phyloP scores from a whole-genome alignment of 2,113 vertebrate genomes.

The Chaenocephalus aceratus region DNA sequence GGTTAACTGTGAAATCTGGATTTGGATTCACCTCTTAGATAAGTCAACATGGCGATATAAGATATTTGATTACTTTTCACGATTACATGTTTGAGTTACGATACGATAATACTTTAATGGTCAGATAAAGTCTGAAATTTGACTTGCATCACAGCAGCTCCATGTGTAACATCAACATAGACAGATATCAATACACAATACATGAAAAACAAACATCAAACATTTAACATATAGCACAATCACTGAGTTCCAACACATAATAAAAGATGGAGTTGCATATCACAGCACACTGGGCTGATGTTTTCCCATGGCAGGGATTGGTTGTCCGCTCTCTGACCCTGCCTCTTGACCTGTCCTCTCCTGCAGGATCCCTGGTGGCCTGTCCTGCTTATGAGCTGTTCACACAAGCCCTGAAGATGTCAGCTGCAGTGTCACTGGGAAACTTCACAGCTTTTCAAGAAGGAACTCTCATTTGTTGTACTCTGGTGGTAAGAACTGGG shows the following conservation, averaged over 20 bases:
- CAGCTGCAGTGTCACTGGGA: slow-evolving; percentile 65
- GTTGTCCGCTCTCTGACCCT: slow-evolving; percentile 49
- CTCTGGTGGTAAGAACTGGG: slow-evolving; percentile 18
- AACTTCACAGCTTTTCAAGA: slow-evolving; percentile 44
- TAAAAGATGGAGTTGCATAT: background rate
- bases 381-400: slow-evolving; percentile 40
- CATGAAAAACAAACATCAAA: too few relatives aligned
- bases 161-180: too few relatives aligned
- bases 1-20: background rate
- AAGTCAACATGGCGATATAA: background rate
- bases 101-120: too few relatives aligned
- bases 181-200: too few relatives aligned
- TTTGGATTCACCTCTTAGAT: background rate
- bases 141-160: too few relatives aligned
- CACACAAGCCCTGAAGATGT: slow-evolving; percentile 23
- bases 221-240: too few relatives aligned
- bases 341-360: slow-evolving; percentile 57
- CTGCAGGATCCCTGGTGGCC: slow-evolving; percentile 52
- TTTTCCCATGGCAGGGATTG: slow-evolving; percentile 64
- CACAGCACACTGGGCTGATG: background rate
- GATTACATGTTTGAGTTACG: background rate
- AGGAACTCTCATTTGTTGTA: slow-evolving; percentile 7
- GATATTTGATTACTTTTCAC: background rate
- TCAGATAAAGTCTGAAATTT: too few relatives aligned
- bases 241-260: background rate